These are phyloP conservation scores for Blera fallax DNA, from an alignment of 2,888 invertebrate species.

Conservation along the genomic window DNA sequence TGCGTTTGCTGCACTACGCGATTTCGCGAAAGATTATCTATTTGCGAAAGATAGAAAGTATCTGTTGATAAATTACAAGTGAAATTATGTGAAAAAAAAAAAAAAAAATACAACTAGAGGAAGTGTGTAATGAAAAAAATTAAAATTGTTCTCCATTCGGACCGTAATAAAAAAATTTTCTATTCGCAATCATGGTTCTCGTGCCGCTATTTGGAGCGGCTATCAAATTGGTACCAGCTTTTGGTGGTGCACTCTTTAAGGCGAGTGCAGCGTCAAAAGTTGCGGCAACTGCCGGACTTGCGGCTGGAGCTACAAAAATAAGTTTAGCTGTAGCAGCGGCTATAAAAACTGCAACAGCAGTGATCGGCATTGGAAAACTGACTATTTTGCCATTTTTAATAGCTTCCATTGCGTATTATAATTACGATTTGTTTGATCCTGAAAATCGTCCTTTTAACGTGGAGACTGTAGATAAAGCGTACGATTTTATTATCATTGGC, in stretches of 20 bases:
- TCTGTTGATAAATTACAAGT: slow-evolving; percentile 8
- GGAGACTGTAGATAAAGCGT: slow-evolving; percentile 85
- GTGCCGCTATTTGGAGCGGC: slow-evolving; percentile 78
- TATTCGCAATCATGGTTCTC: slow-evolving; percentile 76
- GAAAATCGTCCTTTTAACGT: slow-evolving; percentile 90
- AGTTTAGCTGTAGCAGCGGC: slow-evolving; percentile 84
- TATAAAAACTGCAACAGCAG: slow-evolving; percentile 87
- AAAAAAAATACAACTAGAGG: slow-evolving; percentile 49
- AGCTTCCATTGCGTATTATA: slow-evolving; percentile 90
- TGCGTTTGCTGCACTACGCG: slow-evolving; percentile 7
- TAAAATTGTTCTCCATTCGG: not conserved
- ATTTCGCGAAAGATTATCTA: not conserved
- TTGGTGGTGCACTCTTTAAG: slow-evolving; percentile 79
- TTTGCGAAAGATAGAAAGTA: slow-evolving; percentile 58
- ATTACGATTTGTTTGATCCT: slow-evolving; percentile 92
- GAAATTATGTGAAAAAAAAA: slow-evolving; percentile 56
- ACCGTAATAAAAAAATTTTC: not conserved
- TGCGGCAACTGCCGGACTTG: slow-evolving; percentile 78
- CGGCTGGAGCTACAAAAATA: slow-evolving; percentile 80
- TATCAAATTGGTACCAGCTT: slow-evolving; percentile 76
- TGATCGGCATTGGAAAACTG: slow-evolving; percentile 88
- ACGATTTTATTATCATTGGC: slow-evolving; percentile 92
- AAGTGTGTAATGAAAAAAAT: slow-evolving; percentile 54
- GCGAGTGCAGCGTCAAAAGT: slow-evolving; percentile 79
- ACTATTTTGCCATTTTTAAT: slow-evolving; percentile 89